Conservation (phyloP, 2,888 invertebrate species). For the Folsomia candida region DNA sequence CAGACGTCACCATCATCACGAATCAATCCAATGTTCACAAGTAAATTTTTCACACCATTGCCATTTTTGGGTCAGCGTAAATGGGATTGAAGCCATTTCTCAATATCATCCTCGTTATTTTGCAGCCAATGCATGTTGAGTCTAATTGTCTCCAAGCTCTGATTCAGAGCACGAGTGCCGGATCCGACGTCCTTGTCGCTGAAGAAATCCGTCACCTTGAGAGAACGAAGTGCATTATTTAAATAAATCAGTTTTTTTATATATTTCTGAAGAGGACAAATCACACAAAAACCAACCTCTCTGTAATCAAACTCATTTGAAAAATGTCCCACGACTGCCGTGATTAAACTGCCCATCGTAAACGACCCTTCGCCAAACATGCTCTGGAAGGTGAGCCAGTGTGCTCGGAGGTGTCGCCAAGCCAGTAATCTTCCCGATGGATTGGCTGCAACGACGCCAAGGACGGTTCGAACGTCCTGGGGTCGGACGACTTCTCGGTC, state of each 20-base stretch:
- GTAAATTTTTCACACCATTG: too few species aligned
- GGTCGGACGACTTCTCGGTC: slow-evolving; percentile 68
- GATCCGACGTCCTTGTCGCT: slow-evolving; percentile 60
- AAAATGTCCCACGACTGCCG: slow-evolving; percentile 65
- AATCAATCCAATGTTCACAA: too few species aligned
- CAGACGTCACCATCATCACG: too few species aligned
- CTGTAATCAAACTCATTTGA: slow-evolving; percentile 72
- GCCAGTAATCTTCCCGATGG: slow-evolving; percentile 68
- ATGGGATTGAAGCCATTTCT: slow-evolving; percentile 58
- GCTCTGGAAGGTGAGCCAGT: slow-evolving; percentile 65
- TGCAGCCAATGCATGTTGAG: slow-evolving; percentile 79
- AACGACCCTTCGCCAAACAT: slow-evolving; percentile 64
- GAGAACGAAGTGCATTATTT: background rate
- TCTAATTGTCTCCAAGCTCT: slow-evolving; percentile 75
- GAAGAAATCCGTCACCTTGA: slow-evolving; percentile 64
- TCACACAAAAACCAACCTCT: slow-evolving; percentile 60
- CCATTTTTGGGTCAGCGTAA: slow-evolving; percentile 13
- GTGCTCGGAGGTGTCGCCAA: slow-evolving; percentile 70
- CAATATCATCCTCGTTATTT: slow-evolving; percentile 59
- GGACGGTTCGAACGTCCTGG: slow-evolving; percentile 68
- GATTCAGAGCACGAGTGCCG: slow-evolving; percentile 63
- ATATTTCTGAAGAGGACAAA: too few species aligned
- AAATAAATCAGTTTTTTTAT: background rate
- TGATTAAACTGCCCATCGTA: slow-evolving; percentile 65
- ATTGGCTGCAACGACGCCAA: slow-evolving; percentile 69